Evolutionary conservation across 1,140 invertebrate species (phyloP), one percentile per base, ranked within the genome.

Genomic region (Dendrolimus punctatus): DNA sequence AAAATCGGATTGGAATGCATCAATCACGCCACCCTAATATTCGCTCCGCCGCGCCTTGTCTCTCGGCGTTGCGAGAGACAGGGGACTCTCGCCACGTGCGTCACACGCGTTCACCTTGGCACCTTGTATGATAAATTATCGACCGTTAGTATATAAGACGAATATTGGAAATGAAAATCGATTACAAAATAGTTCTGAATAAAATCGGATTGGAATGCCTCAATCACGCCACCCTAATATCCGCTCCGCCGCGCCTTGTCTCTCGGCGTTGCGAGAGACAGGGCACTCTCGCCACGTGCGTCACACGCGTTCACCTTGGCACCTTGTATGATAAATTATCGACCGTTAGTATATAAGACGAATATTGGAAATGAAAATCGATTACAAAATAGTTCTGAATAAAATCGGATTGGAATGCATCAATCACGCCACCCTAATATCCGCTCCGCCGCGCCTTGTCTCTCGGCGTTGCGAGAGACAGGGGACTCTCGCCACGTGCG

Each of bases 31-130:
- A 59, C 55, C 1, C 59, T 46, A 7, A 93, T 89, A 85, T 98
- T 96, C 4, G 96, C 91, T 48, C 96, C 74, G 96, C 94, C 44
- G 95, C 89, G 68, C n/a, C 60, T 96, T 95, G 76, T 98, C 96
- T 52, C 96, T 91, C 47, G 94, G 88, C 40, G 95, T 95, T 73
- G 94, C 94, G 57, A 96, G 89, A 60, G 93, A 91, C 53, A 94
- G 71, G 2, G 91, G 92, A 49, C 96, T 97, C 82, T 98, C 95
- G 5, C 96, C 96, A 41, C 95, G 87, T 6, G 92, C 94, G 87
- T 98, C 97, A 39, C 95, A 81, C 2, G 92, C 93, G 89, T 98
- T 98, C 6, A 98, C 95, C 78, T 96, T 96, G 10, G 94, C 94
- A 48, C 95, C 85, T 87, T 53, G 23, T 23, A 23, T 2, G 1